Base-by-base conservation (phyloP, 2,113 vertebrate genomes). In the Cygnus atratus region DNA sequence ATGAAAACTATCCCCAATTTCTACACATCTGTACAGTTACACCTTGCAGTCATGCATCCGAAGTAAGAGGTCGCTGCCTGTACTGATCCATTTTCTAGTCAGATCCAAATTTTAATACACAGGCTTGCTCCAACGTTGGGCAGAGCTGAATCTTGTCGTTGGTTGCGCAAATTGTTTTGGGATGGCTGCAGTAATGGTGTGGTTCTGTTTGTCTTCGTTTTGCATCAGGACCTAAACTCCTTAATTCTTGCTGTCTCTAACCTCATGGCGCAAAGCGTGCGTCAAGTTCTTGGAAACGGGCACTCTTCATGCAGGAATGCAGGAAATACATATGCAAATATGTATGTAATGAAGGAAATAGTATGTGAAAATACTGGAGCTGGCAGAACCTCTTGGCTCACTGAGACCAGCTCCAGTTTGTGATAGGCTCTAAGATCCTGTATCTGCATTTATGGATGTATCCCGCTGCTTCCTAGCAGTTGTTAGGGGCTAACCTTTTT, bases 51-150 rank as follows among this genome's bases (percentile, higher is more conserved):
- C 2, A 1, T 17, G 5, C 9, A 67, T 77, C 20, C 13, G 21
- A n/a, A 77, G 41, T 58, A 11, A 76, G 33, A 62, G 58, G 21
- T 3, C 74, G 37, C 59, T 83, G 35, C 55, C 76, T 55, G n/a
- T 52, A 39, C 26, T 0, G 5, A 74, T 66, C 62, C 4, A 37
- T 59, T 70, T 76, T 8, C 24, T 65, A 15, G 44, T 39, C 15
- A 5, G 31, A 15, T 28, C 39, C 21, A 7, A 9, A 26, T 70
- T 79, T 82, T n/a, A 62, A 35, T n/a, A 3, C 16, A 3, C 6
- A n/a, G 41, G 16, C 14, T 52, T 55, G 28, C 5, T 59, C 19
- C 16, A 18, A 0, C 1, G 0, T 1, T 50, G n/a, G 26, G 11
- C 18, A 76, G 28, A 84, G 73, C 46, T 35, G 25, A 79, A 37